These are phyloP conservation scores for Serranus cabrilla DNA, from an alignment of 2,797 vertebrate species.

Conservation along the genomic window DNA sequence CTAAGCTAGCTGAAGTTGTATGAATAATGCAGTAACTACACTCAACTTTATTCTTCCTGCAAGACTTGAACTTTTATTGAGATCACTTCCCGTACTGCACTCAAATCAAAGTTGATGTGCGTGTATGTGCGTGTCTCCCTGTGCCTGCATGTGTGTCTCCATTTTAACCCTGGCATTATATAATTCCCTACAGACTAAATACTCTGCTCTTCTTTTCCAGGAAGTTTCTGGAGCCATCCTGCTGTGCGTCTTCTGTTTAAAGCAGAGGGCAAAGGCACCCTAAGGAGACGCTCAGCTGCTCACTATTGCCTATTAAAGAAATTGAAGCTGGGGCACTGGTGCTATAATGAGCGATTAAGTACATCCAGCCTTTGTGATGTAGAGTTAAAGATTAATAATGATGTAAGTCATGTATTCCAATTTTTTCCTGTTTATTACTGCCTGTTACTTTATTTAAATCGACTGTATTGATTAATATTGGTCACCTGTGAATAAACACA, in stretches of 20 bases:
- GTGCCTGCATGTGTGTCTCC: background rate
- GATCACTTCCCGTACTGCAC: background rate
- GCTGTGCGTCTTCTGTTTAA: conserved; percentile 48
- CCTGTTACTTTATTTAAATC: background rate
- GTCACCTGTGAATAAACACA: background rate
- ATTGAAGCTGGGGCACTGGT: conserved; percentile 16
- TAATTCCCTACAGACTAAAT: conserved; percentile 30
- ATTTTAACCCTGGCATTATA: conserved; percentile 40
- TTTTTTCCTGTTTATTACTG: background rate
- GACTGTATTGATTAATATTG: background rate
- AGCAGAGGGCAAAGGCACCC: conserved; percentile 48
- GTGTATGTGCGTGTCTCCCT: background rate
- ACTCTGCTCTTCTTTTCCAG: conserved; percentile 47
- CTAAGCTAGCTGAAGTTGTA: background rate
- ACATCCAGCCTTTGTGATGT: background rate
- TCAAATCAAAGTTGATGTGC: conserved; percentile 23
- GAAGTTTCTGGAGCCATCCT: conserved; percentile 39
- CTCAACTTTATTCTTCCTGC: background rate
- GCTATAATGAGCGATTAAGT: background rate
- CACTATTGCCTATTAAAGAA: conserved; percentile 38
- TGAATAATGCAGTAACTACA: background rate
- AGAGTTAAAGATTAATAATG: background rate
- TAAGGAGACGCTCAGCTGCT: conserved; percentile 58
- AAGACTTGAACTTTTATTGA: background rate
- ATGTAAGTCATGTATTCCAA: background rate